Evolutionary conservation across 2,888 invertebrate genomes (phyloP).

Genomic region (Ormyrus pomaceus): DNA sequence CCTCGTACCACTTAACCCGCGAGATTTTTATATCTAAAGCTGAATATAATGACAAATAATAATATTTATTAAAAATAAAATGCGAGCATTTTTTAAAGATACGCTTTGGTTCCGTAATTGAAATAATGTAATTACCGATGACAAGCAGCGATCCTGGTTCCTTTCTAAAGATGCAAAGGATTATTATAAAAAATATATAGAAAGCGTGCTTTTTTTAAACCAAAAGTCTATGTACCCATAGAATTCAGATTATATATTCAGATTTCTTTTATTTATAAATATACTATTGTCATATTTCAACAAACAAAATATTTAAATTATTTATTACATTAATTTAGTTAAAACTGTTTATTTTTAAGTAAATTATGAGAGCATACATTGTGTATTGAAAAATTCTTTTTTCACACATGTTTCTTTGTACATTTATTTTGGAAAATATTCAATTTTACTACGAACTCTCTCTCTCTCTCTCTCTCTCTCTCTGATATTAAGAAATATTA

Average conservation of each 20-base stretch:
- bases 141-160: conserved; percentile 12
- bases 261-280: conserved; percentile 31
- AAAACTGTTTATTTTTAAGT: not conserved
- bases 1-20: not conserved
- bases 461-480: too few relatives aligned
- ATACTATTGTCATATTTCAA: not conserved
- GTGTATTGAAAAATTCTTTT: too few relatives aligned
- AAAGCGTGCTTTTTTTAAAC: conserved; percentile 19
- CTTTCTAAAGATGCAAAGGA: conserved; percentile 21
- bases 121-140: conserved; percentile 7
- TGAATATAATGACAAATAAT: conserved; percentile 22
- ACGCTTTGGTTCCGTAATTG: not conserved
- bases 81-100: not conserved
- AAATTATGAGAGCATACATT: not conserved
- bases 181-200: conserved; percentile 15
- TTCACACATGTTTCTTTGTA: too few relatives aligned
- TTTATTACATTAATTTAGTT: not conserved
- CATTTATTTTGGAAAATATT: not conserved
- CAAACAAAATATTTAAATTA: conserved; percentile 1
- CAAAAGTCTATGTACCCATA: conserved; percentile 1
- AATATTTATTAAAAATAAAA: not conserved
- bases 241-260: not conserved
- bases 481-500: not conserved
- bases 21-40: conserved; percentile 46
- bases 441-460: not conserved